These are phyloP conservation scores for Semaprochilodus insignis DNA, from an alignment of 2,797 vertebrate species.

Conservation along the genomic window DNA sequence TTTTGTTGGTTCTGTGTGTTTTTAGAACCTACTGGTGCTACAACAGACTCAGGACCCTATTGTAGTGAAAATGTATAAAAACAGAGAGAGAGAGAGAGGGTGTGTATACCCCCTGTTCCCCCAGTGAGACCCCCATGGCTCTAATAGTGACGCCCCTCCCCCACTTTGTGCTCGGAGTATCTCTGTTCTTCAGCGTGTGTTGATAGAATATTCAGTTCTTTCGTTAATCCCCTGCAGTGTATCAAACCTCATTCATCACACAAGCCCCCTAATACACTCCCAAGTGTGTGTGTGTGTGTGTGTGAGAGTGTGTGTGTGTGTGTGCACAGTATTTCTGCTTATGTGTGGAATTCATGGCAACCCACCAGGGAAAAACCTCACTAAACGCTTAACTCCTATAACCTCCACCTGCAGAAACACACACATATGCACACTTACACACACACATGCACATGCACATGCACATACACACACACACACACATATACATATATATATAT, in stretches of 20 bases:
- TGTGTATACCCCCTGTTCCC: not conserved
- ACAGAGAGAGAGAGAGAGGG: not conserved
- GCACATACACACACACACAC: not conserved
- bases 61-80: too few species aligned
- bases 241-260: constrained; percentile 42
- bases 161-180: not conserved
- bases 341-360: not conserved
- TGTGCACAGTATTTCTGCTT: not conserved
- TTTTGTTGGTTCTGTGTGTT: too few species aligned
- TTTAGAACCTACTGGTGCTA: too few species aligned
- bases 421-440: not conserved
- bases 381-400: not conserved
- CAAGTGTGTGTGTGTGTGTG: too few species aligned
- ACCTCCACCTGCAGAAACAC: not conserved
- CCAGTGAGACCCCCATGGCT: not conserved
- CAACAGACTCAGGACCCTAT: too few species aligned
- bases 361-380: constrained; percentile 7
- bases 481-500: too few species aligned
- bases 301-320: constrained; percentile 1
- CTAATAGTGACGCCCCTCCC: not conserved
- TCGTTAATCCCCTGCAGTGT: constrained; percentile 42
- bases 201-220: not conserved
- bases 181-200: not conserved
- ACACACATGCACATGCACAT: not conserved
- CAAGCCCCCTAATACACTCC: not conserved